Percentiles rank a stretch among this genome's conserved stretches.
phyloP scores from a whole-genome alignment of 2,797 vertebrate genomes.

The Pachyuromys duprasi region DNA sequence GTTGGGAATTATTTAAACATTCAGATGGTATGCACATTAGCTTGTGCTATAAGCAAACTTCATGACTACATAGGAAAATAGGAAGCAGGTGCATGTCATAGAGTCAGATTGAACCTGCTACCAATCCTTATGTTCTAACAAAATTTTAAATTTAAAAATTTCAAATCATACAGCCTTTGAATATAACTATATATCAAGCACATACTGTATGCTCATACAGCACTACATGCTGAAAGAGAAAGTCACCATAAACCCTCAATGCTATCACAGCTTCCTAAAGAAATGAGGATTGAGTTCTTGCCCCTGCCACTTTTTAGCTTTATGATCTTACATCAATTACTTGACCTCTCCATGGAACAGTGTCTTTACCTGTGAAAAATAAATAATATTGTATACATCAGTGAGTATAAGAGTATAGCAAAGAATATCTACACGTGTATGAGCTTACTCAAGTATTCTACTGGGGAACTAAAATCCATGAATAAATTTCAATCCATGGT shows the following conservation, averaged over 20 bases:
- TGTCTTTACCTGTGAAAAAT: background rate
- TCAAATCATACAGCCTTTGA: background rate
- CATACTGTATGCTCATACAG: background rate
- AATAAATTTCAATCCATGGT: background rate
- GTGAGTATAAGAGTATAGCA: background rate
- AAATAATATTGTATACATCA: background rate
- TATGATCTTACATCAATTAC: background rate
- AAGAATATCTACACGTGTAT: background rate
- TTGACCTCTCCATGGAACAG: background rate
- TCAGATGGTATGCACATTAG: background rate
- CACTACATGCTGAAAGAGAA: background rate
- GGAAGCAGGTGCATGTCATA: background rate
- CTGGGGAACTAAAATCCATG: background rate
- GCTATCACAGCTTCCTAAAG: background rate
- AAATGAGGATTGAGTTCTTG: background rate
- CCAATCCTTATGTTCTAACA: background rate
- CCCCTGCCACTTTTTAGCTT: background rate
- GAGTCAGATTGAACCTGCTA: background rate
- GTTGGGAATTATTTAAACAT: background rate
- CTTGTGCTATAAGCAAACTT: background rate
- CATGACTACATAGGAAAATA: background rate
- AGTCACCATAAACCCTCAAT: background rate
- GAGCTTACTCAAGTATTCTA: background rate
- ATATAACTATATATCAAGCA: background rate
- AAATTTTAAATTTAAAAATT: background rate